These are phyloP conservation scores for Eolophus roseicapilla DNA, from an alignment of 2,113 vertebrate species.

Conservation along the genomic window DNA sequence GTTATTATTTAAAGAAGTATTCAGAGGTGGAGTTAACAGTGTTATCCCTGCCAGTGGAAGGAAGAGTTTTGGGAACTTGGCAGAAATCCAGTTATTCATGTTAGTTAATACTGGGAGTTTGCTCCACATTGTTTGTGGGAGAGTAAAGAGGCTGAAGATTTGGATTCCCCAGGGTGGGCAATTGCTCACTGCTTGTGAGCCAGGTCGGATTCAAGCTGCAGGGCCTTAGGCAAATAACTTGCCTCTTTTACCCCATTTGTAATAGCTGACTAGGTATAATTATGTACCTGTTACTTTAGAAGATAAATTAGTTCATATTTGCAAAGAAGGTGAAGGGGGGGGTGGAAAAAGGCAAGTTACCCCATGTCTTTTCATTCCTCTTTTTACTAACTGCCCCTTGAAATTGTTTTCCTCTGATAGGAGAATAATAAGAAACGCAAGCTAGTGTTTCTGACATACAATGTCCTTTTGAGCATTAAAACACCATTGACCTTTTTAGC, in stretches of 20 bases:
- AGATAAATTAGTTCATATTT: slow-evolving; percentile 48
- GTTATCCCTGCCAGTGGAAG: not conserved
- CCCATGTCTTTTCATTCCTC: not conserved
- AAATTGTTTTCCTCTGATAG: not conserved
- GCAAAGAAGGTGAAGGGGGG: not conserved
- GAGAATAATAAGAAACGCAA: not conserved
- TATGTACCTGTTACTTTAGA: slow-evolving; percentile 20
- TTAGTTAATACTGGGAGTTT: not conserved
- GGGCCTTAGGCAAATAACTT: slow-evolving; percentile 41
- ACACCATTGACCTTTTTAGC: not conserved
- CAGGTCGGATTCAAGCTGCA: not conserved
- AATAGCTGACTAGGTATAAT: slow-evolving; percentile 12
- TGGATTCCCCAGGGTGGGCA: not conserved
- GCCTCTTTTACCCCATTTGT: slow-evolving; percentile 20
- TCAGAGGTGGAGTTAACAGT: not conserved
- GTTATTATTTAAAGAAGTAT: slow-evolving; percentile 16
- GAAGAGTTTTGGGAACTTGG: not conserved
- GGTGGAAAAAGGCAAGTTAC: not conserved
- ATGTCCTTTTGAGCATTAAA: not conserved
- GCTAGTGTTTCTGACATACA: not conserved
- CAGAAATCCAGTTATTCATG: not conserved
- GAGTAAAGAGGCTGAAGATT: not conserved
- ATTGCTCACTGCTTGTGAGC: not conserved
- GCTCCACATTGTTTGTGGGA: not conserved
- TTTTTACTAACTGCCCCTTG: not conserved